Base-by-base conservation (phyloP, 2,113 vertebrate species). In the Sturnus vulgaris region DNA sequence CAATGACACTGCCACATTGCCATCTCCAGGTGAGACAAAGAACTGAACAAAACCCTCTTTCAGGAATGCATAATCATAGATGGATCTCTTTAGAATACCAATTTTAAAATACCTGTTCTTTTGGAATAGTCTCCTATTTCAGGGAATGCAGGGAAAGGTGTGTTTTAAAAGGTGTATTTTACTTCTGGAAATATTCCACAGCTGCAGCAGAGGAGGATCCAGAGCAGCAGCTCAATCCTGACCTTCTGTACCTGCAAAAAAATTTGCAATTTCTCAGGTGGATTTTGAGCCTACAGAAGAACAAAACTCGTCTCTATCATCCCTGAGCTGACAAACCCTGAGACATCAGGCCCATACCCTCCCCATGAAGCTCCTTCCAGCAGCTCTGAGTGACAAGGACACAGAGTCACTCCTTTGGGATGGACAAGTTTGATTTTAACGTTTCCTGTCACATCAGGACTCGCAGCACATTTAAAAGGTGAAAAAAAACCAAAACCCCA, bases 11-110 rank as follows among this genome's bases (percentile, higher is more conserved):
- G 82, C 86, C 91, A 92, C 81, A 95, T 15, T 96, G 97, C 97
- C 97, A 97, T 91, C 97, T 97, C 78, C 94, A 93, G 97, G 92
- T 53, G 5, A 78, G 88, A 44, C 13, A 17, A 4, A 52, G 63
- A 86, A 89, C 52, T 80, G 68, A 24, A 13, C 40, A 5, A 27
- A 55, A 4, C 49, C n/a, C 47, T 42, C 61, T 23, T 13, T 1
- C 39, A 33, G 42, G 46, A 27, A 11, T 1, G 40, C 5, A 14
- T 1, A 5, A 0, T 0, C 11, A 4, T 0, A 2, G 10, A 6
- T 2, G 8, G 13, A 13, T 2, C 12, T 13, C 23, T 28, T n/a
- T 1, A 30, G n/a, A 49, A 46, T 4, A 7, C 53, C 6, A 25
- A 37, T 25, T 39, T 1, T 0, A 1, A 12, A 10, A 25, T 2